Base-by-base conservation (phyloP, 2,113 vertebrate species). In the Myrmecobius fasciatus region DNA sequence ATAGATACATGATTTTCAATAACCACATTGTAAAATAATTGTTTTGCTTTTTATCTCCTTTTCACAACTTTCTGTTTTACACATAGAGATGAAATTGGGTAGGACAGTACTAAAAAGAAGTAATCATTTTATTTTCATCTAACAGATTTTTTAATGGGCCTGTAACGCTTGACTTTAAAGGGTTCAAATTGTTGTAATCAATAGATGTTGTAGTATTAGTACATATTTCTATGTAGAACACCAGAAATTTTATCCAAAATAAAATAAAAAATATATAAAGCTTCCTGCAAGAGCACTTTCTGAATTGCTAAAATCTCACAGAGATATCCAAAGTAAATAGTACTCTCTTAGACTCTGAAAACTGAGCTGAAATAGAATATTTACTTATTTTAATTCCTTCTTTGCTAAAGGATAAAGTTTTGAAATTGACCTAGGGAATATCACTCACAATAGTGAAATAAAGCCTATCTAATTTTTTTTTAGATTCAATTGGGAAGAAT, bases 221-320 rank as follows among this genome's bases (percentile, higher is more conserved):
- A 24, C 0, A 48, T 0, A 0, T 92, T 7, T 67, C 11, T 20
- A 0, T 5, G 25, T 28, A 2, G 4, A 12, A 14, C 3, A 12
- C 10, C 26, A 8, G 26, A 1, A 0, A 1, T 10, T 43, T 31
- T 3, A 25, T n/a, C 26, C 25, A 24, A 31, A 4, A 2, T 31
- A 43, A 25, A 52, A 20, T 1, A 43, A 2, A 25, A 67, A 14
- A 2, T 8, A 10, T 25, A 8, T 43, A 51, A 89, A 53, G 25
- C 51, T 3, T 48, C 6, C 0, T 9, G 46, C 14, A 3, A 1
- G 2, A 31, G 48, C 24, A 2, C 12, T 49, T 91, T 89, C 4
- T 4, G 31, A 25, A 46, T 3, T 46, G 22, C n/a, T 10, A 28
- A 48, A 8, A 52, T 93, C 17, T 1, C 3, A 25, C 25, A 12